phyloP scores from a whole-genome alignment of 2,888 invertebrate species.

The Mythimna vitellina region DNA sequence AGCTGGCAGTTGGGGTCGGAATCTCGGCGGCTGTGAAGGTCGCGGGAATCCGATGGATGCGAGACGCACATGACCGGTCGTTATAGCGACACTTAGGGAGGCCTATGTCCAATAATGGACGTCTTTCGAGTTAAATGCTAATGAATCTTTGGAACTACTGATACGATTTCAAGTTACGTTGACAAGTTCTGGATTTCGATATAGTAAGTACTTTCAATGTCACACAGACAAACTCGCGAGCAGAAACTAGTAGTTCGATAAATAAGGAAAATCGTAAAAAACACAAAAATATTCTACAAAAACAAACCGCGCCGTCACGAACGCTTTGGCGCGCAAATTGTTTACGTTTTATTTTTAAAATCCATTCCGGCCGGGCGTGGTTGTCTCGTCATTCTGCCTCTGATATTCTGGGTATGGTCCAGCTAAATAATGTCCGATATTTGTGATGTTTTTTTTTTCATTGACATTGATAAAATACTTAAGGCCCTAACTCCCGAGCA shows the following conservation, averaged over 20 bases:
- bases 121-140: too few relatives aligned
- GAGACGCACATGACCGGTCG: too few relatives aligned
- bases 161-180: too few relatives aligned
- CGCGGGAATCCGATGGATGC: too few relatives aligned
- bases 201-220: too few relatives aligned
- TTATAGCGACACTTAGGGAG: too few relatives aligned
- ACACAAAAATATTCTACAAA: constrained; percentile 36
- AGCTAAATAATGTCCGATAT: constrained; percentile 14
- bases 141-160: too few relatives aligned
- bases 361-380: constrained; percentile 67
- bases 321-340: constrained; percentile 76
- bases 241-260: background rate
- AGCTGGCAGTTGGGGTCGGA: too few relatives aligned
- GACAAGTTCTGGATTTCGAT: too few relatives aligned
- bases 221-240: background rate
- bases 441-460: background rate
- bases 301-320: constrained; percentile 73
- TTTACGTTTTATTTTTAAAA: constrained; percentile 81
- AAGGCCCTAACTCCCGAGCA: too few relatives aligned
- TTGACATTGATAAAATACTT: constrained; percentile 17
- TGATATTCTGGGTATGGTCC: constrained; percentile 37
- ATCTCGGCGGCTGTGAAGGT: too few relatives aligned
- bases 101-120: too few relatives aligned
- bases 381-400: constrained; percentile 44
- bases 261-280: constrained; percentile 27